Percentiles rank a stretch among this genome's conserved stretches.
These are phyloP conservation scores for Xestia xanthographa DNA, from an alignment of 2,888 invertebrate genomes.

Conservation along the genomic window DNA sequence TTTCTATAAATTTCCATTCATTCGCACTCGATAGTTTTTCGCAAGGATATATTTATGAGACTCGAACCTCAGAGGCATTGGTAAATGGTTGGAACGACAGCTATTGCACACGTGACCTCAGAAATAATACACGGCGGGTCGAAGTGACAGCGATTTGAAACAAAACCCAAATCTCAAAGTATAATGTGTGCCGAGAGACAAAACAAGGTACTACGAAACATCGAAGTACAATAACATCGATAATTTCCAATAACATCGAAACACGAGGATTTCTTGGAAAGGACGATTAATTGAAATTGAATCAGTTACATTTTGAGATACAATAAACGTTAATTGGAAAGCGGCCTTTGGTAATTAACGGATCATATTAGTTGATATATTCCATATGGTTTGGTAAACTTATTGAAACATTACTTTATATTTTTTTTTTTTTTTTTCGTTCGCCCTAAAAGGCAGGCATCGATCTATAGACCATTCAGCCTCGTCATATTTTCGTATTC, in stretches of 20 bases:
- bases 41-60: constrained; percentile 51
- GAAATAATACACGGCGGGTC: constrained; percentile 57
- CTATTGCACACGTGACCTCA: constrained; percentile 66
- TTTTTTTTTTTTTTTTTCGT: too few relatives aligned
- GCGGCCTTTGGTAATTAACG: constrained; percentile 6
- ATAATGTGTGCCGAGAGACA: constrained; percentile 69
- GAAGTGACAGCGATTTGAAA: constrained; percentile 70
- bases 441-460: too few relatives aligned
- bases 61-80: constrained; percentile 31
- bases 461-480: too few relatives aligned
- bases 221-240: constrained; percentile 38
- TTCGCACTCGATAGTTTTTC: constrained; percentile 36
- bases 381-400: not conserved
- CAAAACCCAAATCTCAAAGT: constrained; percentile 72
- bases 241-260: constrained; percentile 24
- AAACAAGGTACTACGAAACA: constrained; percentile 53
- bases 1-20: constrained; percentile 40
- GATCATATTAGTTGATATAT: constrained; percentile 4
- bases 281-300: constrained; percentile 27
- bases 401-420: not conserved
- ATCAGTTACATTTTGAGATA: constrained; percentile 34
- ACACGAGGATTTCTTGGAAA: constrained; percentile 10
- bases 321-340: constrained; percentile 39
- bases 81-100: constrained; percentile 38
- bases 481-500: too few relatives aligned